A percentile compares a stretch with the other conserved stretches of the same genome.
These are phyloP conservation scores for Tor tambroides DNA, from an alignment of 2,113 vertebrate genomes.

Conservation along the genomic window DNA sequence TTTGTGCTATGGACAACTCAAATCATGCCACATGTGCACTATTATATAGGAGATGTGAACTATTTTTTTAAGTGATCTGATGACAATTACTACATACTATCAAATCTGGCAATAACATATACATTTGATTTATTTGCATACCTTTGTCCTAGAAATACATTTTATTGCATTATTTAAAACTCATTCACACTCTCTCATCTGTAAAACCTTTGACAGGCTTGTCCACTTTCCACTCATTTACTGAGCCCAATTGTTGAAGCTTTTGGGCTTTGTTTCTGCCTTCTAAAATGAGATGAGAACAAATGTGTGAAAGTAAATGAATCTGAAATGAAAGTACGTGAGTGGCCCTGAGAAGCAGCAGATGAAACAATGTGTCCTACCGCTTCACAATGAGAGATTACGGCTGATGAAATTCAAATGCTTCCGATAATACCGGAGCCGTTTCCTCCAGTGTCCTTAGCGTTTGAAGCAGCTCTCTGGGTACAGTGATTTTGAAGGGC, in stretches of 20 bases:
- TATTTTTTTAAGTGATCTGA: background rate
- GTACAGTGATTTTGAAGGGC: constrained; percentile 20
- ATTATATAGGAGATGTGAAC: background rate
- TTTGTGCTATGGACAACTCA: background rate
- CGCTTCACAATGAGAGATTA: constrained; percentile 31
- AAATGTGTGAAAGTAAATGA: constrained; percentile 27
- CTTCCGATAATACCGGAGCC: background rate
- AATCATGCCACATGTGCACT: background rate
- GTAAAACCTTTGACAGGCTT: background rate
- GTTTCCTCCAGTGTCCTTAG: constrained; percentile 11
- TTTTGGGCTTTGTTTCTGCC: constrained; percentile 30
- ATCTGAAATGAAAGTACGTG: constrained; percentile 28
- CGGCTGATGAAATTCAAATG: constrained; percentile 34
- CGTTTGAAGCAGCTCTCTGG: background rate
- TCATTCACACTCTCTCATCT: background rate
- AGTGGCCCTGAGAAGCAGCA: background rate
- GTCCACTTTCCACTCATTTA: constrained; percentile 9
- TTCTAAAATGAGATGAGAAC: constrained; percentile 21
- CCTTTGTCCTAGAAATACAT: background rate
- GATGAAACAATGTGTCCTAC: constrained; percentile 19
- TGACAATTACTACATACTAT: background rate
- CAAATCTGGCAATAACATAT: background rate
- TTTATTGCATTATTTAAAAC: background rate
- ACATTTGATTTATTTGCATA: background rate
- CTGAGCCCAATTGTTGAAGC: background rate